Evolutionary conservation across 2,113 vertebrate genomes (phyloP).

Genomic region (Bubo scandiacus): DNA sequence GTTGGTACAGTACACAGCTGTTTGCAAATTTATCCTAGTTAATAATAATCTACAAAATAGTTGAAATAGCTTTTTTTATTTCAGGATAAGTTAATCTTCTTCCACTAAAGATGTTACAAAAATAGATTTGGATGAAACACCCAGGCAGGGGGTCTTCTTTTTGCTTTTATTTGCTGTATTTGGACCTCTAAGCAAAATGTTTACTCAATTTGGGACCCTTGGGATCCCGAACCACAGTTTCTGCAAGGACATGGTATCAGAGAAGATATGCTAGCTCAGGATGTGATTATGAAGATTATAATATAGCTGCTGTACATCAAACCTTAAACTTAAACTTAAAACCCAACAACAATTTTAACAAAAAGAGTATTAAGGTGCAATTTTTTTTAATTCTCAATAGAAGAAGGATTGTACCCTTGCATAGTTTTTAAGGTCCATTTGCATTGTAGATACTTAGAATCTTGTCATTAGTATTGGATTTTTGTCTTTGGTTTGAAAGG

Average conservation of each 20-base stretch:
- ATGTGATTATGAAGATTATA: background rate
- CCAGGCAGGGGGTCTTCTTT: background rate
- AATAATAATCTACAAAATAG: background rate
- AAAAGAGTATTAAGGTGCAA: background rate
- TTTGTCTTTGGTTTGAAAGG: slow-evolving; percentile 64
- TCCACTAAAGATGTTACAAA: background rate
- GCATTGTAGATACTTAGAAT: background rate
- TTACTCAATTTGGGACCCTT: background rate
- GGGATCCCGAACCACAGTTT: background rate
- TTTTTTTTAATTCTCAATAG: background rate
- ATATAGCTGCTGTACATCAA: background rate
- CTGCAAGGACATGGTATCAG: background rate
- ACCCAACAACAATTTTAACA: background rate
- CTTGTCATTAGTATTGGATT: background rate
- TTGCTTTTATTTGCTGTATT: background rate
- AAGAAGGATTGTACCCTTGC: background rate
- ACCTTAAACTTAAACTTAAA: background rate
- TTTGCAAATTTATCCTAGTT: background rate
- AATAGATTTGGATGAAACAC: background rate
- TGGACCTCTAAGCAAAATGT: background rate
- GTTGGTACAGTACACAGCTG: slow-evolving; percentile 79
- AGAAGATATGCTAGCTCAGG: background rate
- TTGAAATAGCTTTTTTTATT: background rate
- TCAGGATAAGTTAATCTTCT: background rate
- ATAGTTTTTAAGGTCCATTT: background rate